phyloP scores from a whole-genome alignment of 2,113 vertebrate genomes.

The Sakesphorus luctuosus region DNA sequence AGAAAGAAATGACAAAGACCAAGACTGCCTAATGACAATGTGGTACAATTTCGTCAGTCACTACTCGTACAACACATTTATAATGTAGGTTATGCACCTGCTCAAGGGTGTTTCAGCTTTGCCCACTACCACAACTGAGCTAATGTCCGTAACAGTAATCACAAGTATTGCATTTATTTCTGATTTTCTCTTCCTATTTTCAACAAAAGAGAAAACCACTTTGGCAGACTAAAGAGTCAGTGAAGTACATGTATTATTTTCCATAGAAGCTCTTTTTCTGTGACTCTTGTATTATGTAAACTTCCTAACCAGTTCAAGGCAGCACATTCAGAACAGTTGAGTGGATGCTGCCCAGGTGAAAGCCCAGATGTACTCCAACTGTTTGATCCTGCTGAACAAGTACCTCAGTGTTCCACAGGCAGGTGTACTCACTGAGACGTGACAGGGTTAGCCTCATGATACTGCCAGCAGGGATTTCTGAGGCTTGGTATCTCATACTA shows the following conservation, averaged over 20 bases:
- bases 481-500: not conserved
- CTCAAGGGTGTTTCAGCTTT: not conserved
- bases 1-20: not conserved
- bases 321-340: not conserved
- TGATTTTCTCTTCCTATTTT: not conserved
- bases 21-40: not conserved
- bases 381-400: not conserved
- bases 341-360: not conserved
- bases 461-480: not conserved
- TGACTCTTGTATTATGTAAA: not conserved
- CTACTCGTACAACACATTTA: not conserved
- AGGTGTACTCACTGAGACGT: not conserved
- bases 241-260: not conserved
- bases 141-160: not conserved
- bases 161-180: not conserved
- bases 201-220: not conserved
- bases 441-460: not conserved
- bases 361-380: not conserved
- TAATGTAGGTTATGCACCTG: not conserved
- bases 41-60: not conserved
- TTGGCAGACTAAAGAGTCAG: not conserved
- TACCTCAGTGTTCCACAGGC: not conserved
- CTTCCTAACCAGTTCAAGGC: not conserved
- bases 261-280: not conserved
- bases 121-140: not conserved